Conservation (phyloP, 2,888 invertebrate species). For the Drosophila prostipennis region DNA sequence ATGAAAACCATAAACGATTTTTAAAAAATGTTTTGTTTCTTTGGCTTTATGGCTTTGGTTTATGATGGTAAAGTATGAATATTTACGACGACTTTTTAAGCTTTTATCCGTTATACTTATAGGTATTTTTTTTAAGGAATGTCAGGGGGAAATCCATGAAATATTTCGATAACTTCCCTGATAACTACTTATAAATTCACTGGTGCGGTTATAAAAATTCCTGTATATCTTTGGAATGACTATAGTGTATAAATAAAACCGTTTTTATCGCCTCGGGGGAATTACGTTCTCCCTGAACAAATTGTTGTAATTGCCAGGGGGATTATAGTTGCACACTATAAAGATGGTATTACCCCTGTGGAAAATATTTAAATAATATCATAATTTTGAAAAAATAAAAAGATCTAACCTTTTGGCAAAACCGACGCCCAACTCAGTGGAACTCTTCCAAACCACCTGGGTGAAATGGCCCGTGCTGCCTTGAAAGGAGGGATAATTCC, state of each 20-base stretch:
- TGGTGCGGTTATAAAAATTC: background rate
- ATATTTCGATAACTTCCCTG: no score
- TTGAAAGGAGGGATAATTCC: constrained; percentile 87
- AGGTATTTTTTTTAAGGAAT: no score
- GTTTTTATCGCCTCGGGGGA: constrained; percentile 8
- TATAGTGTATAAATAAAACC: background rate
- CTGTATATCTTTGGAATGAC: background rate
- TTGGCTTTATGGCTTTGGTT: background rate
- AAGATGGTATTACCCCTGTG: constrained; percentile 56
- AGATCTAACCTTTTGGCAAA: constrained; percentile 85
- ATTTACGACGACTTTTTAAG: no score
- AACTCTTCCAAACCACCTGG: constrained; percentile 92
- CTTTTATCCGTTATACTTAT: no score
- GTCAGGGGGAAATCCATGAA: no score
- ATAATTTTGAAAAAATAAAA: no score
- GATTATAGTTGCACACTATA: constrained; percentile 67
- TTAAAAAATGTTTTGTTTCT: background rate
- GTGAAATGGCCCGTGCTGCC: constrained; percentile 92
- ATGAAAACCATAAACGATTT: no score
- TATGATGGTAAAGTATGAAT: no score
- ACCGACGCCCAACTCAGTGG: constrained; percentile 91
- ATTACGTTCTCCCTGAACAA: constrained; percentile 49
- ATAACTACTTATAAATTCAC: no score
- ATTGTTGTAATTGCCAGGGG: constrained; percentile 58
- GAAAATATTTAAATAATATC: no score